A percentile compares a stretch with the other conserved stretches of the same genome.
phyloP scores from a whole-genome alignment of 2,113 vertebrate species.

The Rhagologus leucostigma region DNA sequence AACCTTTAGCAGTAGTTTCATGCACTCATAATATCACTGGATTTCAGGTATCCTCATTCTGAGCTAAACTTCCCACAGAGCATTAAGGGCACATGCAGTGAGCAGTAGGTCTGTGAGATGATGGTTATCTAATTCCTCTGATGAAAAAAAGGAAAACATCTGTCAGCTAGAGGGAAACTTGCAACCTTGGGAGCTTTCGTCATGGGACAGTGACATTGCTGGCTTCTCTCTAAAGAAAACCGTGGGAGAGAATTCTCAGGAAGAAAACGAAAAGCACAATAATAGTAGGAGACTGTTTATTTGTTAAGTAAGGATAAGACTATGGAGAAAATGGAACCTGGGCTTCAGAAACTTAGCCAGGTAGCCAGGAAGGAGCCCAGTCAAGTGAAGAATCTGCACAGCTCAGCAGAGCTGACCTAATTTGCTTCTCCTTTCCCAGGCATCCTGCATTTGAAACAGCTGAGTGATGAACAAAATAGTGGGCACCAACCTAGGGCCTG shows the following conservation, averaged over 20 bases:
- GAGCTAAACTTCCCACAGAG: constrained; percentile 7
- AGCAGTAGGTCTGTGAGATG: not conserved
- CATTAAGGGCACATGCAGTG: not conserved
- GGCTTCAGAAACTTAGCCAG: not conserved
- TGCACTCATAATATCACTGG: not conserved
- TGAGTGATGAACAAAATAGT: not conserved
- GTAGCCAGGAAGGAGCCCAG: not conserved
- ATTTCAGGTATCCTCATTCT: constrained; percentile 15
- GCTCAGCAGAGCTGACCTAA: not conserved
- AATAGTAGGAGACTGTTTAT: not conserved
- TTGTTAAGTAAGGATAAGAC: not conserved
- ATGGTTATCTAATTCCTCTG: not conserved
- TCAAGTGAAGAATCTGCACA: not conserved
- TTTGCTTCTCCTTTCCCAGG: not conserved
- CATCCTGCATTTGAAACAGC: not conserved
- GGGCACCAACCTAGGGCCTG: not conserved
- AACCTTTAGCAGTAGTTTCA: constrained; percentile 29
- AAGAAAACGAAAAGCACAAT: accelerated
- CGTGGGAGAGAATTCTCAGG: not conserved
- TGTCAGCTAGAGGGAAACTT: not conserved
- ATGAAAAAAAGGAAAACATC: not conserved
- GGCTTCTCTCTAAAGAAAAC: not conserved
- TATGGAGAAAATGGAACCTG: not conserved
- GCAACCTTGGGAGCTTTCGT: not conserved
- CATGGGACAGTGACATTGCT: not conserved